phyloP scores from a whole-genome alignment of 2,797 vertebrate genomes.

The Crocodylus rhombifer region DNA sequence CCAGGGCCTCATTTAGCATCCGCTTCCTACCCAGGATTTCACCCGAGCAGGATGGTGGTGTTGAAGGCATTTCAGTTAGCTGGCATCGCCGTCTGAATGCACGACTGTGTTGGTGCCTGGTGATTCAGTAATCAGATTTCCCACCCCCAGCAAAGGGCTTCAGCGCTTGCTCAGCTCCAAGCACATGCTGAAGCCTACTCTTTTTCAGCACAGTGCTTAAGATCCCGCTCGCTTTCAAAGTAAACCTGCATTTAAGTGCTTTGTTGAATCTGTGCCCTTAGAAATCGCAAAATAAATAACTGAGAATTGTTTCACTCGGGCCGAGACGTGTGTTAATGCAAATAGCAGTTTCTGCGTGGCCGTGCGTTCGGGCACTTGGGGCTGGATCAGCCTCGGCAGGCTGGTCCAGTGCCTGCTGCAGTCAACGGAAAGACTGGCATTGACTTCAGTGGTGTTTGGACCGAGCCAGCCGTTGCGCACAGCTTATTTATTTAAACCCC shows the following conservation, averaged over 20 bases:
- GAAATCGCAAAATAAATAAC: not conserved
- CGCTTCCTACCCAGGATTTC: not conserved
- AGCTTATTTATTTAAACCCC: not conserved
- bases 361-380: not conserved
- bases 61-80: not conserved
- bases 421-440: not conserved
- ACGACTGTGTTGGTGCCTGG: too few species aligned
- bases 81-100: fast-evolving
- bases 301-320: conserved; percentile 16
- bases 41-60: not conserved
- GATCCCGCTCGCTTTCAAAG: conserved; percentile 46
- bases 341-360: not conserved
- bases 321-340: conserved; percentile 41
- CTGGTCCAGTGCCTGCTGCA: too few species aligned
- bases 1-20: not conserved
- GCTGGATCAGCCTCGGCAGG: not conserved
- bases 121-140: not conserved
- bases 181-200: conserved; percentile 43
- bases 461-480: not conserved
- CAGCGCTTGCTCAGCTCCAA: not conserved
- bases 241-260: conserved; percentile 65
- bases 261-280: not conserved
- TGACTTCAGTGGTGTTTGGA: not conserved
- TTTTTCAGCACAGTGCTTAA: not conserved
- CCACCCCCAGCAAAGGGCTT: fast-evolving